phyloP scores from a whole-genome alignment of 1,140 invertebrate species.

The Drepana arcuata region DNA sequence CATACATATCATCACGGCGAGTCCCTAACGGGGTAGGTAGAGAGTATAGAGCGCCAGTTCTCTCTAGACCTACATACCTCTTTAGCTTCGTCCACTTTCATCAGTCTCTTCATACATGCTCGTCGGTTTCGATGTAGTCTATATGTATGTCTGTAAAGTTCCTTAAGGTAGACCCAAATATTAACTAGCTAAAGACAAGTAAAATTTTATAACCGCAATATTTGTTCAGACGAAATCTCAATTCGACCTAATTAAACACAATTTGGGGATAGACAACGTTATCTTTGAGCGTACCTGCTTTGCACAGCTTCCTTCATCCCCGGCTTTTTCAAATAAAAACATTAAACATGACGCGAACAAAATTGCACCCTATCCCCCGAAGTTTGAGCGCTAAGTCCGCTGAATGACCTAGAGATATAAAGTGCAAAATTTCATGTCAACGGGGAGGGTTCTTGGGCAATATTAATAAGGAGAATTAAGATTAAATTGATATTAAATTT shows the following conservation, averaged over 20 bases:
- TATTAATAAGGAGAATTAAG: constrained; percentile 69
- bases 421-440: constrained; percentile 24
- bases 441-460: constrained; percentile 47
- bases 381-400: not conserved
- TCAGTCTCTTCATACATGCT: no score
- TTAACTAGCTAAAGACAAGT: no score
- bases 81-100: no score
- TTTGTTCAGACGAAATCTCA: no score
- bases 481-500: constrained; percentile 72
- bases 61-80: no score
- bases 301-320: constrained; percentile 19
- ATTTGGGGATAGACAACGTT: constrained; percentile 38
- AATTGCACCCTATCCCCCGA: not conserved
- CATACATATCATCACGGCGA: no score
- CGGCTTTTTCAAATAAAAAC: constrained; percentile 2
- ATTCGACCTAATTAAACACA: constrained; percentile 48
- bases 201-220: no score
- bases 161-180: no score
- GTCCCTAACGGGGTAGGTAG: no score
- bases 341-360: not conserved
- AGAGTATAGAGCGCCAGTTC: no score
- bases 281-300: constrained; percentile 61
- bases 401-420: not conserved
- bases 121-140: no score
- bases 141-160: no score